These are phyloP conservation scores for Siphamia tubifer DNA, from an alignment of 2,113 vertebrate species.

Conservation along the genomic window DNA sequence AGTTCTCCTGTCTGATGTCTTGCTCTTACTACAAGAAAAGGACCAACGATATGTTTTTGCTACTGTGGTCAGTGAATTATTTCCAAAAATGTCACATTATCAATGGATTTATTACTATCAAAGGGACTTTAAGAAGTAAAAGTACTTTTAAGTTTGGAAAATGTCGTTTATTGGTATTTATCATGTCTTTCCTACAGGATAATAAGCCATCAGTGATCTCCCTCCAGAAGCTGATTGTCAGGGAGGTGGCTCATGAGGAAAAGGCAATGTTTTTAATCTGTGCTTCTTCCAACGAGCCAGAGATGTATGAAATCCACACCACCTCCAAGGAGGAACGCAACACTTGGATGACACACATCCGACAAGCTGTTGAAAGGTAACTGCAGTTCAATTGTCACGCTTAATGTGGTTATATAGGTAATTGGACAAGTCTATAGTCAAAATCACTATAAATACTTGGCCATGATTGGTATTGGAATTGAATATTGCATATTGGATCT, in stretches of 20 bases:
- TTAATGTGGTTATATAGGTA: too few species aligned
- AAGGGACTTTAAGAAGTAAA: too few species aligned
- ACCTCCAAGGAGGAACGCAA: conserved; percentile 93
- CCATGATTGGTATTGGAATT: too few species aligned
- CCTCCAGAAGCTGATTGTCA: conserved; percentile 93
- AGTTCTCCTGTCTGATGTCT: conserved; percentile 89
- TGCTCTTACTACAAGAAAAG: conserved; percentile 94
- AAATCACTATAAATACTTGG: too few species aligned
- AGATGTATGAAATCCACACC: conserved; percentile 98
- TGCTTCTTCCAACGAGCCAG: conserved; percentile 89
- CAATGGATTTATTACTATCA: too few species aligned
- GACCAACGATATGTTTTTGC: conserved; percentile 93
- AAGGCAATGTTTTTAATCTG: conserved; percentile 98
- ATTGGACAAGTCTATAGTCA: too few species aligned
- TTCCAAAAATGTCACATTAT: neutral
- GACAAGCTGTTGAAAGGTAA: conserved; percentile 92
- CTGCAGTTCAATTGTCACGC: too few species aligned
- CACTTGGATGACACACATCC: conserved; percentile 90
- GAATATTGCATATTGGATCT: too few species aligned
- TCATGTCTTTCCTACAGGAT: conserved; percentile 81
- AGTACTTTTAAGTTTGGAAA: neutral
- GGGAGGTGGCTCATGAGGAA: conserved; percentile 96
- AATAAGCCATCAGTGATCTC: conserved; percentile 93
- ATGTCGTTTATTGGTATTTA: neutral
- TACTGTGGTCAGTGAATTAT: conserved; percentile 84